Conservation (phyloP, 2,888 invertebrate species). For the Aproaerema taeniolella region DNA sequence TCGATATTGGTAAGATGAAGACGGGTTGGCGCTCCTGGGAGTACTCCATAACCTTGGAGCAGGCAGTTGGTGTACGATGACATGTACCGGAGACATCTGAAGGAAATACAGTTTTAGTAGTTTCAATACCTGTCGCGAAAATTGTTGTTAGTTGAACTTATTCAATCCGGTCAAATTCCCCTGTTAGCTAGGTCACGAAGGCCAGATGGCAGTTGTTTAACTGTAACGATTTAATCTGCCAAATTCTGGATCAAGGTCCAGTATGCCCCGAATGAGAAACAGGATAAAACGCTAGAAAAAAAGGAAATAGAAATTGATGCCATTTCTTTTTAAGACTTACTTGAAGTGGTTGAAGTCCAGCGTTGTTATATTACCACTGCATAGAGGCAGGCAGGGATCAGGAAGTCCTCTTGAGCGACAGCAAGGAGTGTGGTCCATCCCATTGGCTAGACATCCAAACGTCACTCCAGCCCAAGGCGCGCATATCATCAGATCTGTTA, state of each 20-base stretch:
- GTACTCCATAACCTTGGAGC: constrained; percentile 89
- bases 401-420: constrained; percentile 87
- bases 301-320: too few species aligned
- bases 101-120: too few species aligned
- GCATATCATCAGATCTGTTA: constrained; percentile 92
- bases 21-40: constrained; percentile 84
- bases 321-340: too few species aligned
- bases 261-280: too few species aligned
- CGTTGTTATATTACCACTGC: constrained; percentile 86
- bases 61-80: constrained; percentile 88
- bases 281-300: too few species aligned
- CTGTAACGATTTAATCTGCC: too few species aligned
- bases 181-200: too few species aligned
- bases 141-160: too few species aligned
- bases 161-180: too few species aligned
- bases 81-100: constrained; percentile 87
- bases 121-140: too few species aligned
- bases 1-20: constrained; percentile 85
- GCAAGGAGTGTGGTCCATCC: constrained; percentile 89
- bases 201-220: too few species aligned
- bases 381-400: constrained; percentile 84
- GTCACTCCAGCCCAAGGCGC: constrained; percentile 91
- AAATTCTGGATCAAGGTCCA: too few species aligned
- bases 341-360: constrained; percentile 90
- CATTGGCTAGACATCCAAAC: constrained; percentile 87